A percentile compares a stretch with the other conserved stretches of the same genome.
Evolutionary conservation across 2,888 invertebrate genomes (phyloP).

Genomic region (Heteromyza rotundicornis): DNA sequence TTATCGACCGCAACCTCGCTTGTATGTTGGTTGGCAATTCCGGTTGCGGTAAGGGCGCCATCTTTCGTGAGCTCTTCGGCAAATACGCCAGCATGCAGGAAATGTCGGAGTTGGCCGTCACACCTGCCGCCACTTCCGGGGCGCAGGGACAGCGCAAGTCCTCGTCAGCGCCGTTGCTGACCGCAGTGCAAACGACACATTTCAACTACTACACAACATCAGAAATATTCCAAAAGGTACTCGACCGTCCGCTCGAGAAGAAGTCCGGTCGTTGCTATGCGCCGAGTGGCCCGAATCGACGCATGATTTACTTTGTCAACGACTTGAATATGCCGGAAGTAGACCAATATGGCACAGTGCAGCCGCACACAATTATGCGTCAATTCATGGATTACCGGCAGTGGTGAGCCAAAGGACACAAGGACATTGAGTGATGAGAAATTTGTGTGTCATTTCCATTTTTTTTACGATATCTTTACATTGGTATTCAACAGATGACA

Average conservation of each 20-base stretch:
- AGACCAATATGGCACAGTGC: conserved; percentile 92
- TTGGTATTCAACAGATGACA: too few relatives aligned
- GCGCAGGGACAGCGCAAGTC: conserved; percentile 57
- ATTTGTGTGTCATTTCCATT: neutral
- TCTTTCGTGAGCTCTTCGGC: conserved; percentile 75
- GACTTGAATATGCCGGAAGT: conserved; percentile 98
- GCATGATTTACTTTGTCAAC: conserved; percentile 92
- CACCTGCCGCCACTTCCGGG: conserved; percentile 68
- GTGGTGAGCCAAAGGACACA: too few relatives aligned
- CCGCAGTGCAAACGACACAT: conserved; percentile 54
- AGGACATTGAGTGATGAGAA: neutral
- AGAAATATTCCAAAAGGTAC: conserved; percentile 85
- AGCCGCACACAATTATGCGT: conserved; percentile 91
- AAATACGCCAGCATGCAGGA: conserved; percentile 46
- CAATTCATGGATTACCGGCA: conserved; percentile 95
- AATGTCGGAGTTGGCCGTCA: conserved; percentile 68
- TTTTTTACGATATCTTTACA: too few relatives aligned
- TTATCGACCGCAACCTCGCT: conserved; percentile 80
- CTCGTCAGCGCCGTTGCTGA: conserved; percentile 37
- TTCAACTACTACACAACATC: conserved; percentile 93
- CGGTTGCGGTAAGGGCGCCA: conserved; percentile 91
- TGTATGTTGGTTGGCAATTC: conserved; percentile 91
- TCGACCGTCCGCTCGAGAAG: conserved; percentile 93
- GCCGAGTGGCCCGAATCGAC: conserved; percentile 78
- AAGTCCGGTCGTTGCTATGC: conserved; percentile 94